phyloP scores from a whole-genome alignment of 2,113 vertebrate species.

The Halichoeres trimaculatus region DNA sequence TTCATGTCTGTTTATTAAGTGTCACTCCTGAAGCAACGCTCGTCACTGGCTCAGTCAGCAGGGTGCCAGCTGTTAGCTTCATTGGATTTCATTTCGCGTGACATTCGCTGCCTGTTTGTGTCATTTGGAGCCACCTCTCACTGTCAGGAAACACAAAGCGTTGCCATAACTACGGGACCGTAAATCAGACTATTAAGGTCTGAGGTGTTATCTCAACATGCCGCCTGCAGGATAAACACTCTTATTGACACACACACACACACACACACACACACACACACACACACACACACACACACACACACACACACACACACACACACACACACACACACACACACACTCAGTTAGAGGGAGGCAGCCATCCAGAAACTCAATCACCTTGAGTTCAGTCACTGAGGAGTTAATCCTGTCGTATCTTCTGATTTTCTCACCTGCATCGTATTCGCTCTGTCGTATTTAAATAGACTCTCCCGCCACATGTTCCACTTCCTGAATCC shows the following conservation, averaged over 20 bases:
- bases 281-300: background rate
- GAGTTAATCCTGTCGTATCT: conserved; percentile 31
- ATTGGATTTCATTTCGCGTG: conserved; percentile 35
- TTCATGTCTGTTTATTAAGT: conserved; percentile 24
- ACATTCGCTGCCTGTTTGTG: conserved; percentile 33
- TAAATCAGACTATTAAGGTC: conserved; percentile 49
- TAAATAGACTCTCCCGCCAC: background rate
- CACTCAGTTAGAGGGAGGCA: conserved; percentile 11
- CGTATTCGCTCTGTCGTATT: conserved; percentile 25
- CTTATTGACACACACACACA: background rate
- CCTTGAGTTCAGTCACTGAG: conserved; percentile 16
- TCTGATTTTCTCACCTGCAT: conserved; percentile 15
- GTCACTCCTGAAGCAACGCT: conserved; percentile 25
- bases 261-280: background rate
- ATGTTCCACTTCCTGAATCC: background rate
- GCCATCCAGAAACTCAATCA: conserved; percentile 22
- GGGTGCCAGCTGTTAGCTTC: conserved; percentile 12
- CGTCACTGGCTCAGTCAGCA: conserved; percentile 21
- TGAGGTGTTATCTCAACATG: conserved; percentile 25
- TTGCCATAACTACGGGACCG: conserved; percentile 48
- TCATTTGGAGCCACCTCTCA: background rate
- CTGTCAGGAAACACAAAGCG: background rate
- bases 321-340: background rate
- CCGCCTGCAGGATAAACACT: conserved; percentile 9
- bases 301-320: too few species aligned